Evolutionary conservation across 2,113 vertebrate species (phyloP).

Genomic region (Ginglymostoma cirratum): DNA sequence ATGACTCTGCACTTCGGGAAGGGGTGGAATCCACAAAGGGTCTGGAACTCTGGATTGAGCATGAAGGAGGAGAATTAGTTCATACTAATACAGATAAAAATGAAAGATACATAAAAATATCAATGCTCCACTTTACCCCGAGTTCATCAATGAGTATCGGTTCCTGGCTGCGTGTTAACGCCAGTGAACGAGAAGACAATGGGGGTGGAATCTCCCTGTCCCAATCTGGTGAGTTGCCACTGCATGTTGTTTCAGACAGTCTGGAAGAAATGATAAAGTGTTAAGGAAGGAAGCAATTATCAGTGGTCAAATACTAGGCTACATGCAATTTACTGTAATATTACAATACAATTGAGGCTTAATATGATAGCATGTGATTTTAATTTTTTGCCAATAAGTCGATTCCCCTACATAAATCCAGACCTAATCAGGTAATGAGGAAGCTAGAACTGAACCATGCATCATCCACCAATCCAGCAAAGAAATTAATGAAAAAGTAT

Average conservation of each 20-base stretch:
- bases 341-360: not conserved
- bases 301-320: not conserved
- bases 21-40: slow-evolving; percentile 63
- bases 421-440: not conserved
- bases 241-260: slow-evolving; percentile 79
- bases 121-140: slow-evolving; percentile 50
- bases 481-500: not conserved
- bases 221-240: slow-evolving; percentile 68
- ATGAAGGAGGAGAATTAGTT: not conserved
- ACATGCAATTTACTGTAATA: not conserved
- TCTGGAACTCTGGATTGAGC: slow-evolving; percentile 59
- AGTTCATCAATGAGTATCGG: slow-evolving; percentile 74
- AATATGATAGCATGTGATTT: not conserved
- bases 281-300: not conserved
- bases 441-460: not conserved
- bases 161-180: slow-evolving; percentile 86
- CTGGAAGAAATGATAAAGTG: slow-evolving; percentile 49
- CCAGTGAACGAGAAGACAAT: slow-evolving; percentile 57
- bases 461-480: not conserved
- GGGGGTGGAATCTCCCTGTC: slow-evolving; percentile 56
- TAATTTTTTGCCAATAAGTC: not conserved
- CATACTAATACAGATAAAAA: not conserved
- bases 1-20: slow-evolving; percentile 60
- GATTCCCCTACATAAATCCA: not conserved
- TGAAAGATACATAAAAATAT: not conserved